Conservation (phyloP, 2,113 vertebrate species). For the Riparia riparia region DNA sequence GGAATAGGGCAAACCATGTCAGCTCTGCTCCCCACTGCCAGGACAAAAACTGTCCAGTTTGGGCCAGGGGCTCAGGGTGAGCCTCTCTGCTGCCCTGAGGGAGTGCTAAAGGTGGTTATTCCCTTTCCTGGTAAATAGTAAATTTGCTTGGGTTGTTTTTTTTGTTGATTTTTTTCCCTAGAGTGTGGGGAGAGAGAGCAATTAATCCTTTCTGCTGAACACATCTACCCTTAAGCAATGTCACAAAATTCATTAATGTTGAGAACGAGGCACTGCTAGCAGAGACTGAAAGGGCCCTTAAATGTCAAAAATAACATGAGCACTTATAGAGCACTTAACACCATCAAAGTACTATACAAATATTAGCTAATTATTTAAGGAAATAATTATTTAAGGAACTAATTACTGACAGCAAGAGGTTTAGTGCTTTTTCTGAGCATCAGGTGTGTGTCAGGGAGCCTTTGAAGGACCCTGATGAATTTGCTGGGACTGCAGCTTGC, state of each 20-base stretch:
- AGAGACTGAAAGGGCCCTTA: background rate
- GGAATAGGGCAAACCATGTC: background rate
- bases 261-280: background rate
- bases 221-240: background rate
- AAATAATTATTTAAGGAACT: slow-evolving; percentile 6
- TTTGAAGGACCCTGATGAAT: background rate
- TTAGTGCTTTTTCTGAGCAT: background rate
- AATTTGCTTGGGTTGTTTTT: background rate
- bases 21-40: background rate
- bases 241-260: background rate
- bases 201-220: background rate
- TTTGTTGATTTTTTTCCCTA: background rate
- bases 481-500: background rate
- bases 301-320: background rate
- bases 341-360: background rate
- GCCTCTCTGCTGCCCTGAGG: background rate
- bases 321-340: background rate
- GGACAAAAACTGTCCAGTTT: background rate
- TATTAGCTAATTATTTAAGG: slow-evolving; percentile 29
- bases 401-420: background rate
- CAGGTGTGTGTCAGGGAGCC: background rate
- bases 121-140: background rate
- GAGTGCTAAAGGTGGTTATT: background rate
- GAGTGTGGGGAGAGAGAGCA: background rate
- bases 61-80: background rate